phyloP scores from a whole-genome alignment of 2,113 vertebrate species.

The Plecturocebus donacophilus region DNA sequence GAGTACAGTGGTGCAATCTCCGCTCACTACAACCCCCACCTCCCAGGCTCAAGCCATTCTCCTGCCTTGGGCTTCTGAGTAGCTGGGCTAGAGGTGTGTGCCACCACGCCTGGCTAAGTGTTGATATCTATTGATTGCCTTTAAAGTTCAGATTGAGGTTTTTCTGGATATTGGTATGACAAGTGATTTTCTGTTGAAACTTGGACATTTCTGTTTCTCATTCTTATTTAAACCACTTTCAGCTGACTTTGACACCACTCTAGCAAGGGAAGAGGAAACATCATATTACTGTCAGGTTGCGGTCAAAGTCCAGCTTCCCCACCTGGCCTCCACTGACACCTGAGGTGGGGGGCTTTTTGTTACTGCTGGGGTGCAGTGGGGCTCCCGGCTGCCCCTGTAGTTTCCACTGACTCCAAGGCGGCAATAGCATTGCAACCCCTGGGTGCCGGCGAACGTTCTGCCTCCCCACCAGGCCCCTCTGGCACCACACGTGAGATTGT shows the following conservation, averaged over 20 bases:
- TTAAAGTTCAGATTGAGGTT: neutral
- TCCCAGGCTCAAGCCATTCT: too few relatives aligned
- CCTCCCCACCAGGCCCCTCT: neutral
- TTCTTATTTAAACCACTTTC: neutral
- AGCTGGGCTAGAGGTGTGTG: too few relatives aligned
- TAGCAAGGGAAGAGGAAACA: neutral
- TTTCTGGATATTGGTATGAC: neutral
- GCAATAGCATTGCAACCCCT: neutral
- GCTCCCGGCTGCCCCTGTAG: neutral
- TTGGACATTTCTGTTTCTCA: neutral
- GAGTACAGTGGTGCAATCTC: too few relatives aligned
- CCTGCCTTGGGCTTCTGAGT: too few relatives aligned
- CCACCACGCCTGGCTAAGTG: too few relatives aligned
- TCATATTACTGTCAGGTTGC: too few relatives aligned
- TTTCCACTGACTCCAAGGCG: neutral
- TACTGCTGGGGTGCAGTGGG: neutral
- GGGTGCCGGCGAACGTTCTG: neutral
- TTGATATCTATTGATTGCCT: neutral
- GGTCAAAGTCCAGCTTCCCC: neutral
- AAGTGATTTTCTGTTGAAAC: neutral
- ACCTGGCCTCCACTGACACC: too few relatives aligned
- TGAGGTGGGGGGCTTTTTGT: too few relatives aligned
- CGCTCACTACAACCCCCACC: too few relatives aligned
- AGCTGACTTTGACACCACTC: neutral
- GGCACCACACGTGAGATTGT: too few relatives aligned